Conservation (phyloP, 2,888 invertebrate species). For the Scaptomyza caliginosa region DNA sequence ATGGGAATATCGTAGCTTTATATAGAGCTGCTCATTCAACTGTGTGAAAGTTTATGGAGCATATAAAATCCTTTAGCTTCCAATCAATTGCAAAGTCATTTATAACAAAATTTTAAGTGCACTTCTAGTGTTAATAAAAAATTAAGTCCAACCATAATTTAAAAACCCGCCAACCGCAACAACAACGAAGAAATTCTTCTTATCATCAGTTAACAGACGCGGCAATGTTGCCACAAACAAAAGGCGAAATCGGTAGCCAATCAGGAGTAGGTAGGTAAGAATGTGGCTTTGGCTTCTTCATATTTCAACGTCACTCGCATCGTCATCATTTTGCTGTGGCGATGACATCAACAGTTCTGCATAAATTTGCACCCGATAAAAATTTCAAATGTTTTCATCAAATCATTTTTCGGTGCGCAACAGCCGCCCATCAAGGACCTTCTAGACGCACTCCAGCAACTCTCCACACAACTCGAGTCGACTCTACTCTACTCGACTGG, state of each 20-base stretch:
- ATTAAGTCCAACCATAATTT: conserved; percentile 59
- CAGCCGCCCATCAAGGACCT: conserved; percentile 37
- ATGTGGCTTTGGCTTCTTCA: conserved; percentile 67
- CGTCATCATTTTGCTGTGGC: conserved; percentile 73
- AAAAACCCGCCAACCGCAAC: conserved; percentile 42
- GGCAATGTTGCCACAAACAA: conserved; percentile 32
- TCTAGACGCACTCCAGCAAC: conserved; percentile 3
- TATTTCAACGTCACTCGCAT: conserved; percentile 79
- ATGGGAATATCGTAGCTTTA: conserved; percentile 8
- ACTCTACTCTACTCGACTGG: conserved; percentile 39
- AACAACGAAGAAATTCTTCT: conserved; percentile 42
- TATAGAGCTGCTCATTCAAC: conserved; percentile 24
- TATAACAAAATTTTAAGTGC: conserved; percentile 77
- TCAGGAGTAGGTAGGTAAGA: conserved; percentile 61
- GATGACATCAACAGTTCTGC: conserved; percentile 82
- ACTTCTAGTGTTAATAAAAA: conserved; percentile 72
- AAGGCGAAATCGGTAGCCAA: conserved; percentile 32
- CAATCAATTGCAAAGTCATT: conserved; percentile 78
- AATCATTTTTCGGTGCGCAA: conserved; percentile 65
- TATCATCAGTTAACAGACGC: conserved; percentile 59
- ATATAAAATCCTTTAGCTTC: conserved; percentile 56
- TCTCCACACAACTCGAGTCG: conserved; percentile 11
- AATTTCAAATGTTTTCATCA: conserved; percentile 81
- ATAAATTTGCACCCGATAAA: conserved; percentile 82
- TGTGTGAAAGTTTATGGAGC: conserved; percentile 54